phyloP scores from a whole-genome alignment of 2,888 invertebrate species.

The Chymomyza caudatula region DNA sequence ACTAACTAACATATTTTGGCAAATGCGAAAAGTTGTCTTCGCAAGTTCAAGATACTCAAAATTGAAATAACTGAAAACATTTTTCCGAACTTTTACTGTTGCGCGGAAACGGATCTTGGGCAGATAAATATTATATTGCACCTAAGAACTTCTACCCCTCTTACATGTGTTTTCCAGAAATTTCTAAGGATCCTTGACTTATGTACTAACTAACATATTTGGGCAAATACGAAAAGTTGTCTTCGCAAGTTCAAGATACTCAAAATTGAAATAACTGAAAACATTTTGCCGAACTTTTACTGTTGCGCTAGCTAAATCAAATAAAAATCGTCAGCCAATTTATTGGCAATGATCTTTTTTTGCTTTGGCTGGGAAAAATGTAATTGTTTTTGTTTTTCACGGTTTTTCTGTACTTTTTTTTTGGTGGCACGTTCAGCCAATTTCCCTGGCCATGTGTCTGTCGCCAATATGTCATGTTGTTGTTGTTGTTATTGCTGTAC shows the following conservation, averaged over 20 bases:
- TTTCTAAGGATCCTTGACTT: too few species aligned
- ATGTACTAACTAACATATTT: too few species aligned
- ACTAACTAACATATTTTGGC: too few species aligned
- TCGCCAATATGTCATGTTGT: conserved; percentile 14
- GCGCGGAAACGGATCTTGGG: too few species aligned
- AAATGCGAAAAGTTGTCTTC: not conserved
- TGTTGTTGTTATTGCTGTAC: conserved; percentile 8
- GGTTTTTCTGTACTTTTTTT: not conserved
- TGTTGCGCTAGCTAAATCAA: conserved; percentile 15
- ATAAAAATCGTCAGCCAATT: conserved; percentile 9
- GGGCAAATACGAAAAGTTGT: not conserved
- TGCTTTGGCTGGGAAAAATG: not conserved
- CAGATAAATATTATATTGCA: too few species aligned
- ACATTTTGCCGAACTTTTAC: not conserved
- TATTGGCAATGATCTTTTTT: not conserved
- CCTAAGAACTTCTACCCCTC: too few species aligned
- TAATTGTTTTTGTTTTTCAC: conserved; percentile 15
- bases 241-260: not conserved
- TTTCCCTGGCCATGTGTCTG: not conserved
- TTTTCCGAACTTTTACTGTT: not conserved
- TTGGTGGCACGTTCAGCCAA: not conserved
- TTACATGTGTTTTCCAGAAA: too few species aligned
- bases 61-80: too few species aligned
- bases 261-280: too few species aligned
- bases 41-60: not conserved